These are phyloP conservation scores for Artibeus lituratus DNA, from an alignment of 2,797 vertebrate genomes.

Conservation along the genomic window DNA sequence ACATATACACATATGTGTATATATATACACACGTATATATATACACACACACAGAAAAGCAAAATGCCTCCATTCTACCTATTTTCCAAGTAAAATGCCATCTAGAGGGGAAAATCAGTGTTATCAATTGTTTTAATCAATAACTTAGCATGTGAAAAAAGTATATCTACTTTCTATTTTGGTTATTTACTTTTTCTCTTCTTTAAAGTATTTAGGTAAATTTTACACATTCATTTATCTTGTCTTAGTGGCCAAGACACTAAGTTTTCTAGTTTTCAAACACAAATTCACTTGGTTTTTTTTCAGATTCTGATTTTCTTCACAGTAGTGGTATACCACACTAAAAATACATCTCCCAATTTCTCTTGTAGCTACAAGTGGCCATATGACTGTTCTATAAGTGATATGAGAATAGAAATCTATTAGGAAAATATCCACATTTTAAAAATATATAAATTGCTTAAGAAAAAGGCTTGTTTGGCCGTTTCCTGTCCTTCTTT, in stretches of 20 bases:
- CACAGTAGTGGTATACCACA: not conserved
- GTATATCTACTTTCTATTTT: not conserved
- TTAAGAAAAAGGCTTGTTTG: not conserved
- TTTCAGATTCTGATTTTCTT: constrained; percentile 4
- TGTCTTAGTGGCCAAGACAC: not conserved
- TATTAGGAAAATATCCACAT: not conserved
- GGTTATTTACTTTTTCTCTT: not conserved
- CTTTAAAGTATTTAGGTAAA: not conserved
- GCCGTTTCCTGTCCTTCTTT: not conserved
- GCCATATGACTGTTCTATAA: not conserved
- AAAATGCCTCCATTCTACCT: not conserved
- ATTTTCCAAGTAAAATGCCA: constrained; percentile 3
- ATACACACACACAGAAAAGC: not conserved
- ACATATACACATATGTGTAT: too few species aligned
- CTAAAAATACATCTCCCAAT: not conserved
- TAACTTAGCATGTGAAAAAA: not conserved
- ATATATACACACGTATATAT: not conserved
- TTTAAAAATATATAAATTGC: not conserved
- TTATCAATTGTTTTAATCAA: not conserved
- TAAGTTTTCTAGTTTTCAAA: not conserved
- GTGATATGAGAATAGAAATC: not conserved
- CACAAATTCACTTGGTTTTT: not conserved
- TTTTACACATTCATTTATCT: constrained; percentile 26
- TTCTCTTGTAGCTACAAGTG: not conserved
- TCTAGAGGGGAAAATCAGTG: not conserved